Base-by-base conservation (phyloP, 2,113 vertebrate genomes). In the Sander lucioperca region DNA sequence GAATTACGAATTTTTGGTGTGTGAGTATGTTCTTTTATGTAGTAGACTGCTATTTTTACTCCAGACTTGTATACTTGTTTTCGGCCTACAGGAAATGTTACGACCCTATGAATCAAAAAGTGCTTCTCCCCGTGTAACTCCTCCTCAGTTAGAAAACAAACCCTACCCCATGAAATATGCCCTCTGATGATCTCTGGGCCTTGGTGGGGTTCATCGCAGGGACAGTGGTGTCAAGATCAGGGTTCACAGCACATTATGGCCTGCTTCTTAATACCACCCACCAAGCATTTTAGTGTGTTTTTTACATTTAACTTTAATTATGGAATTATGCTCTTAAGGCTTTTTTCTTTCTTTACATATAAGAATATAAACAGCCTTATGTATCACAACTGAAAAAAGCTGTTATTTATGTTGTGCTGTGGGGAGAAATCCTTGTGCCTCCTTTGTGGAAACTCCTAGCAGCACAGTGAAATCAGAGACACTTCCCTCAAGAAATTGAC, bases 21-120 rank as follows among this genome's bases (percentile, higher is more conserved):
- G 57, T 80, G 65, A 59, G 77, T 54, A 73, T 58, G 65, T 75
- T 72, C 23, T 75, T 89, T 81, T 78, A 27, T 80, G 79, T 78
- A 84, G 83, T 85, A 75, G 75, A 74, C 62, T 70, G 77, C 92
- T 95, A 93, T 94, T 94, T 93, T 91, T 90, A 90, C 85, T 86
- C 81, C 74, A 88, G 80, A 92, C 86, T 88, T 79, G 86, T 87
- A 82, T 82, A 88, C 79, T 88, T 54, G 57, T 76, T 91, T 84
- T 84, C 68, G 88, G 92, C 77, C 84, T 79, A 92, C 88, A 92
- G 88, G 89, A 93, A 91, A 88, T 90, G 84, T 88, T 90, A 88
- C 63, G 67, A 86, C 87, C 92, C 75, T 58, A 65, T 90, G 89
- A 94, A 91, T 94, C 63, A 88, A 82, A 71, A 80, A 51, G 66